These are phyloP conservation scores for Myrmecobius fasciatus DNA, from an alignment of 2,113 vertebrate genomes.

Conservation along the genomic window DNA sequence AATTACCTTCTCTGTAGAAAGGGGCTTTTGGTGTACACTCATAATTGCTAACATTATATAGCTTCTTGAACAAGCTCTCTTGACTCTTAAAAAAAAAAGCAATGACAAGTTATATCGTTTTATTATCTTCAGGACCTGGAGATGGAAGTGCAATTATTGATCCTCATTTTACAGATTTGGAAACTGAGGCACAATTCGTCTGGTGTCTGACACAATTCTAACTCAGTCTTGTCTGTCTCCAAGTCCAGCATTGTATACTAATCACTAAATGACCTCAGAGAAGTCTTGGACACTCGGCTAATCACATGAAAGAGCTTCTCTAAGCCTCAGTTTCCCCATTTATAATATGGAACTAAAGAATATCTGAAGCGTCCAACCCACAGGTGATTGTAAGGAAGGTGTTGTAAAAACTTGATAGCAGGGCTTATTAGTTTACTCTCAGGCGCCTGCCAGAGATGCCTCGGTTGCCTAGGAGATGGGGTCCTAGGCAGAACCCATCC, in stretches of 20 bases:
- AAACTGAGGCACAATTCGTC: neutral
- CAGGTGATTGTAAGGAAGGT: neutral
- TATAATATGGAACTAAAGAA: neutral
- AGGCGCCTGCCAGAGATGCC: neutral
- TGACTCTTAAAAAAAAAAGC: no score
- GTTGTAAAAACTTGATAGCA: neutral
- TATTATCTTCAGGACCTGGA: neutral
- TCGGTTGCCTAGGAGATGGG: slow-evolving; percentile 55
- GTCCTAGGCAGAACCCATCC: neutral
- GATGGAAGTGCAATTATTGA: neutral
- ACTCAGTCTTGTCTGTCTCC: neutral
- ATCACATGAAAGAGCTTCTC: neutral
- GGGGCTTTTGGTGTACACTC: no score
- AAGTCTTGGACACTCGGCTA: neutral
- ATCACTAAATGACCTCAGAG: neutral
- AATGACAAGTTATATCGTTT: neutral
- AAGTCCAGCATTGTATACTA: neutral
- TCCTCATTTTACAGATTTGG: neutral
- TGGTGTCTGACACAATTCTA: neutral
- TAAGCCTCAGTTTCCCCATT: neutral
- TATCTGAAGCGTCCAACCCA: neutral
- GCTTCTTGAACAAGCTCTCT: neutral
- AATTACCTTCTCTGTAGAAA: no score
- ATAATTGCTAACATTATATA: neutral
- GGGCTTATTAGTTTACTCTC: neutral